Base-by-base conservation (phyloP, 2,888 invertebrate genomes). In the Heliconius charithonia region DNA sequence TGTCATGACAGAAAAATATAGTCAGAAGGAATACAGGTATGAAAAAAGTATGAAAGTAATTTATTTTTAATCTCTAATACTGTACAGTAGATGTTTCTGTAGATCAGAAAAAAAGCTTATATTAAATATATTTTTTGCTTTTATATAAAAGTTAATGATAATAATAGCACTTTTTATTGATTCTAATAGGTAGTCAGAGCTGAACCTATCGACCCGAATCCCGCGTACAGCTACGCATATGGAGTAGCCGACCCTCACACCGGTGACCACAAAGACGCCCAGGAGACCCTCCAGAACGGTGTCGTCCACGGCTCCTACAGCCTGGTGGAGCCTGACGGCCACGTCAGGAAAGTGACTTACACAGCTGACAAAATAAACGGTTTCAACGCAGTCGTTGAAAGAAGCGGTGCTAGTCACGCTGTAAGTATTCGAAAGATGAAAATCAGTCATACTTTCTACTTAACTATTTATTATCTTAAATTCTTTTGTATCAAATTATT, bases 261-360 rank as follows among this genome's bases (percentile, higher is more conserved):
- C 22, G 95, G 95, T 0, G 95, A 95, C 87, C 94, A 95, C 83
- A 95, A 95, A 84, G 93, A 94, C 84, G 95, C 94, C 0, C 83
- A 92, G 7, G 95, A 95, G 86, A 93, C 94, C 19, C 88, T 95
- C 37, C 93, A 95, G 88, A 94, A 95, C 86, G 95, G 95, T 75
- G 95, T 95, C 16, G 95, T 95, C 27, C 95, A 95, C 85, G 95
- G 95, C 81, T 92, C 93, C 22, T 95, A 95, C 89, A 95, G 95
- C 85, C 88, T 95, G 80, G 95, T 95, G 51, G 95, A 95, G 80
- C 95, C 95, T 4, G 95, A 95, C 82, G 95, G 95, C 62, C 95
- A 95, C 84, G 81, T 95, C 1, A 87, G 95, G 66, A 89, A 92
- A 82, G 95, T 95, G 72, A 95, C 95, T 22, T 95, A 95, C 88